Base-by-base conservation (phyloP, 2,113 vertebrate genomes). In the Mystacornis crossleyi region DNA sequence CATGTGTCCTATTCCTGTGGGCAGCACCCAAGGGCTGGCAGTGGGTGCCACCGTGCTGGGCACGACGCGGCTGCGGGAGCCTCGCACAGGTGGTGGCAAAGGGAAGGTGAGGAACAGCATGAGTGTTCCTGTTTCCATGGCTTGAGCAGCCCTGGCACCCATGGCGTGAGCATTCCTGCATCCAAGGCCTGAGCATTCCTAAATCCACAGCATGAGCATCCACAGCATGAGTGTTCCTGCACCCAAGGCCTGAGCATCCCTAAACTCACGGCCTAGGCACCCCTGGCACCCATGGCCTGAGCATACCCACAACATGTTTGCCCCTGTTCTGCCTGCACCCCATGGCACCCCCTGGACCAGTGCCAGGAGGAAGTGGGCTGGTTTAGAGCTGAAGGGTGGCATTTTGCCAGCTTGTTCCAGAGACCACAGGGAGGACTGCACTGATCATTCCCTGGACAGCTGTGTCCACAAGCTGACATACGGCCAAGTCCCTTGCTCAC, bases 31-130 rank as follows among this genome's bases (percentile, higher is more conserved):
- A 36, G 43, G 53, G 34, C 48, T 55, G 54, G 70, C 54, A 73
- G 74, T 3, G 6, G 50, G 15, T 91, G 54, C 28, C 65, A 50
- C 40, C 1, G 0, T 2, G 34, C 24, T 6, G 6, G 29, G 64
- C 8, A 10, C 0, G 0, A 42, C 0, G 0, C 0, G 0, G 60
- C 79, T 42, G 45, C 0, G 0, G 66, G 51, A 82, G 51, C n/a
- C 50, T 60, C 65, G 14, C 17, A 24, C 5, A 18, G 83, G 19
- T 2, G 3, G 58, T 4, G 3, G 34, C 54, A 50, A 50, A 73
- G 45, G 36, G 42, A 57, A 55, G 40, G 29, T 21, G 70, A 65
- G 45, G 29, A 85, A 19, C 71, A 93, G 24, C 5, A 2, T 3
- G 23, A 38, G 23, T 4, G 2, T 3, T 43, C 28, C 47, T 69